Evolutionary conservation across 92 coral and sea anemone genomes (phyloP).

Genomic region (Phenganax marumi): DNA sequence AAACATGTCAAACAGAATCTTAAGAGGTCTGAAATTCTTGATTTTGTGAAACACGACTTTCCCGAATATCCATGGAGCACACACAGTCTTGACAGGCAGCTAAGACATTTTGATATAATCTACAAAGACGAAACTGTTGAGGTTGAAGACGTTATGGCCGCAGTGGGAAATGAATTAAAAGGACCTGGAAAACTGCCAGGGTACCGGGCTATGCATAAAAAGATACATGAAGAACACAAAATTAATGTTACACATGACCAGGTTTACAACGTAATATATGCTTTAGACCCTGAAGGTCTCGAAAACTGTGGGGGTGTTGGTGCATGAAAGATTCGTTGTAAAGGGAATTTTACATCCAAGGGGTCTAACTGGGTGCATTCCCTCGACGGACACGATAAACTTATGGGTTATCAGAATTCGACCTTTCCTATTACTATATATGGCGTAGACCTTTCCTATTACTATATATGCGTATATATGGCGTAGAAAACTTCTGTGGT

Average conservation of each 20-base stretch:
- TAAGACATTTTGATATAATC: constrained; percentile 50
- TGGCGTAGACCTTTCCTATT: too few relatives aligned
- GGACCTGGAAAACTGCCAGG: constrained; percentile 60
- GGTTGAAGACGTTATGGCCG: constrained; percentile 47
- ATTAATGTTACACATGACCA: constrained; percentile 50
- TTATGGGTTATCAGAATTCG: too few relatives aligned
- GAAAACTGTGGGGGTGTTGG: neutral
- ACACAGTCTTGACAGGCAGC: constrained; percentile 49
- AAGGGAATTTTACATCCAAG: too few relatives aligned
- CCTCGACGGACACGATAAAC: too few relatives aligned
- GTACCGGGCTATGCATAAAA: constrained; percentile 56
- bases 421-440: too few relatives aligned
- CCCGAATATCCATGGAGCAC: constrained; percentile 55
- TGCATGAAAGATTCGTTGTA: too few relatives aligned
- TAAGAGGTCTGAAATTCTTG: constrained; percentile 48
- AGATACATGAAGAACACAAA: constrained; percentile 41
- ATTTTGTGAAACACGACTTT: constrained; percentile 50
- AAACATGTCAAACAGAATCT: constrained; percentile 48
- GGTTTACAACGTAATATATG: constrained; percentile 53
- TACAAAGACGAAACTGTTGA: constrained; percentile 50
- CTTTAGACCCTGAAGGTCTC: constrained; percentile 59
- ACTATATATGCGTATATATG: too few relatives aligned
- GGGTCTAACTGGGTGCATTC: too few relatives aligned
- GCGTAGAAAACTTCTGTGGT: too few relatives aligned
- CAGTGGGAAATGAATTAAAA: constrained; percentile 52